Base-by-base conservation (phyloP, 37 sponge, comb jelly and placozoan genomes). In the Agelas oroides region DNA sequence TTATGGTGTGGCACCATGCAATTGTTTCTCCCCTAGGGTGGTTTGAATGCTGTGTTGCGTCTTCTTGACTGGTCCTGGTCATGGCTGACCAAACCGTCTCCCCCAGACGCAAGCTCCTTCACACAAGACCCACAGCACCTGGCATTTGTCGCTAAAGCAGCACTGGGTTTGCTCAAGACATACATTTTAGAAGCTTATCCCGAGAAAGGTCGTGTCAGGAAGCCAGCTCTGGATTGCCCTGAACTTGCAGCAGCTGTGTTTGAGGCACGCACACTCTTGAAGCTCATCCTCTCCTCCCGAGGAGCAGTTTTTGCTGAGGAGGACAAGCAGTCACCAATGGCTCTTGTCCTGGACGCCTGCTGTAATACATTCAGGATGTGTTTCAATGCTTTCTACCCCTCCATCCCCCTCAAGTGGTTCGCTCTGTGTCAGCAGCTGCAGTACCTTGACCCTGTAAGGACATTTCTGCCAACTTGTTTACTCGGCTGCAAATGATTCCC, bases 311-410 rank as follows among this genome's bases (percentile, higher is more conserved):
- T 62, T 24, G 25, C 13, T 0, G 61, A 75, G 12, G 35, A 32
- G 2, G 35, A 33, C 11, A 37, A 56, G 65, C 41, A 36, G 19
- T 53, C 69, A 12, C 84, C 69, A 0, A 16, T 89, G 11, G 20
- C 57, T 30, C 36, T 27, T 16, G 80, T 94, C 19, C 75, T 82
- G 23, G 70, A 62, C 11, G 71, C 77, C 15, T 95, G 91, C 35
- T 52, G 86, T 17, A 68, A 68, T 16, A 76, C 86, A 32, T 94
- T 92, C 86, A 69, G 80, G n/a, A 60, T 71, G 30, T 97, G 97
- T 58, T 97, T 94, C 85, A 88, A 92, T 56, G 92, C 93, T 55
- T 97, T 97, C 86, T 97, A 94, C 59, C 97, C 97, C 27, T 88
- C 97, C 38, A 76, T 78, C 1, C 82, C 79, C 0, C 93, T 97